These are phyloP conservation scores for Peromyscus aztecus DNA, from an alignment of 2,797 vertebrate genomes.

Conservation along the genomic window DNA sequence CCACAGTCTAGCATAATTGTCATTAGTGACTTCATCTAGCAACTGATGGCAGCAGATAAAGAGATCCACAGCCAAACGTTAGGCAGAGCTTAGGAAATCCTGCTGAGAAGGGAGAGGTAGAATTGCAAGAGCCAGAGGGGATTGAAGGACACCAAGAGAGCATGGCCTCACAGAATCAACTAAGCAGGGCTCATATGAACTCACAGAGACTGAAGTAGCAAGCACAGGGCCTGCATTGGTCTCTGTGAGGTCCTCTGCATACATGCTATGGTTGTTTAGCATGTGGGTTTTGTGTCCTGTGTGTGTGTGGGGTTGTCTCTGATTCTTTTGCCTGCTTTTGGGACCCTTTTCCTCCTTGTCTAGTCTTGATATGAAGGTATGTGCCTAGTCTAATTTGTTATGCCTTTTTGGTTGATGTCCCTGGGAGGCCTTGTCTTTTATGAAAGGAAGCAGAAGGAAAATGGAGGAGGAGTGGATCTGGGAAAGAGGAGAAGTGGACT, in stretches of 20 bases:
- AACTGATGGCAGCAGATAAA: neutral
- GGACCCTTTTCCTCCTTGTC: neutral
- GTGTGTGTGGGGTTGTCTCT: too few relatives aligned
- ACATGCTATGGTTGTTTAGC: neutral
- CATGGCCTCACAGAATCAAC: neutral
- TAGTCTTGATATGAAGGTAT: neutral
- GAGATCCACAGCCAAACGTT: neutral
- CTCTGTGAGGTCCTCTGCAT: neutral
- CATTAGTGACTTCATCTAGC: neutral
- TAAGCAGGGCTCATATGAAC: neutral
- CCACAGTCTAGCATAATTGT: neutral
- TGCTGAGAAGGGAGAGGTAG: neutral
- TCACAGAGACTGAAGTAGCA: neutral
- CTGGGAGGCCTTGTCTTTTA: neutral
- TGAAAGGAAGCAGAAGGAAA: neutral
- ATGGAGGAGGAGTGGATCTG: neutral
- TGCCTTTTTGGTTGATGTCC: neutral
- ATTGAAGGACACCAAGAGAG: neutral
- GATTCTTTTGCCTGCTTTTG: neutral
- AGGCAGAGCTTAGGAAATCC: neutral
- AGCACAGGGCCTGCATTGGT: neutral
- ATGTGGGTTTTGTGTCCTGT: neutral
- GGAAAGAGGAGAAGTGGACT: neutral
- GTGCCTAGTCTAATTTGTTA: neutral
- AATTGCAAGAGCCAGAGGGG: too few relatives aligned